Evolutionary conservation across 1,140 invertebrate species (phyloP), one percentile per base, ranked within the genome.

Genomic region (Argopecten irradians): DNA sequence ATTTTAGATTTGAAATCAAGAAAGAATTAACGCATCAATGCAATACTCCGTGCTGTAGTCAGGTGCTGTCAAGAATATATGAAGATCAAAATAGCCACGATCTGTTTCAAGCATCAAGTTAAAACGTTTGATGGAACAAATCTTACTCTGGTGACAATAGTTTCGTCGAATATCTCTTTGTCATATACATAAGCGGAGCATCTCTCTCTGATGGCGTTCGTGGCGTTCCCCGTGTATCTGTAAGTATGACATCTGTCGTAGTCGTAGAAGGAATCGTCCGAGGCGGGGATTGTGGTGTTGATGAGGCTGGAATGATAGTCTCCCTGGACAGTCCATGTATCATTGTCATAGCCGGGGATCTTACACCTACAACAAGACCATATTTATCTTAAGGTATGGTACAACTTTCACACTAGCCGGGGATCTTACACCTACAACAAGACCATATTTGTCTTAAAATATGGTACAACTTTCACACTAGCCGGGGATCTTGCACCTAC

Each of bases 181-280:
- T 90, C 90, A 84, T 92, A 92, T 9, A 92, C 92, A 90, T 91
- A 92, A 35, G 88, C 85, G 34, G 41, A 39, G 85, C 92, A 92
- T 55, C 88, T 86, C 9, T 85, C 46, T 41, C 22, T 39, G 19
- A 14, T 41, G 32, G 34, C 87, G 34, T 71, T 43, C 32, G 82
- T 87, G 7, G 41, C 16, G 22, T 71, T 71, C 3, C 36, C n/a
- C 14, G 3, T 35, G 32, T 89, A 86, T 5, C 28, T 11, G 34
- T 88, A 90, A 22, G 88, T 11, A 36, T 92, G 86, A 89, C 90
- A 90, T n/a, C 86, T 32, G 71, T 92, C 87, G 86, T 91, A 90
- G 14, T 46, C 39, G 35, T 86, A 88, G 22, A 71, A 71, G 5
- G 22, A n/a, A 82, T 87, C 84, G 14, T 86, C 82, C 35, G 83